Evolutionary conservation across 2,888 invertebrate species (phyloP), one percentile per base, ranked within the genome.

Genomic region (Cataglyphis altisquamis): DNA sequence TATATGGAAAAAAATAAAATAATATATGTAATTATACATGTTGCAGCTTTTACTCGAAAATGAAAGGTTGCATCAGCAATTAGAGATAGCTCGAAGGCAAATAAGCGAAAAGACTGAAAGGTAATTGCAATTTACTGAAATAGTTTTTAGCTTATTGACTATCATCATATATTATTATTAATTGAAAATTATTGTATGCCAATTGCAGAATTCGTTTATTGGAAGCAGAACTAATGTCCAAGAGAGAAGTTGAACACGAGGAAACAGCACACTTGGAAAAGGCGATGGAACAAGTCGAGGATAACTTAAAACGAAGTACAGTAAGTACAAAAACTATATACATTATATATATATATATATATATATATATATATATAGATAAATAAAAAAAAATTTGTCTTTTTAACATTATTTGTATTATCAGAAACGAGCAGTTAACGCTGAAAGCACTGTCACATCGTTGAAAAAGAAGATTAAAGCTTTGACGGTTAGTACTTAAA

Each of bases 401-500:
- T 84, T 96, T 95, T 36, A 29, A 18, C 18, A 10, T 29, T 64
- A 45, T 70, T 75, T 68, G 3, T 62, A 32, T 84, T 85, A 95
- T 36, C 94, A 97, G 97, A 96, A 95, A 91, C 95, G 96, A 94
- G 96, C 96, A 0, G 94, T 95, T 12, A 96, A 96, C 84, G 96
- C 96, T 2, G 97, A 97, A 93, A 96, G 95, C 88, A 96, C 96
- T 62, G 96, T 97, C 77, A 94, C 95, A 4, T 96, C 96, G 92
- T 95, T 98, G 88, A 97, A 96, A 92, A 96, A 96, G 90, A 97
- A 98, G 95, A 96, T 97, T 62, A 96, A 97, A 93, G 95, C 96
- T 91, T 95, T 98, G 90, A 97, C 96, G 95, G 97, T 97, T 94
- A 93, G 95, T 93, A 87, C 80, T 68, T 63, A 3, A n/a, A 12